phyloP scores from a whole-genome alignment of 2,888 invertebrate genomes.

The Chironomus riparius region DNA sequence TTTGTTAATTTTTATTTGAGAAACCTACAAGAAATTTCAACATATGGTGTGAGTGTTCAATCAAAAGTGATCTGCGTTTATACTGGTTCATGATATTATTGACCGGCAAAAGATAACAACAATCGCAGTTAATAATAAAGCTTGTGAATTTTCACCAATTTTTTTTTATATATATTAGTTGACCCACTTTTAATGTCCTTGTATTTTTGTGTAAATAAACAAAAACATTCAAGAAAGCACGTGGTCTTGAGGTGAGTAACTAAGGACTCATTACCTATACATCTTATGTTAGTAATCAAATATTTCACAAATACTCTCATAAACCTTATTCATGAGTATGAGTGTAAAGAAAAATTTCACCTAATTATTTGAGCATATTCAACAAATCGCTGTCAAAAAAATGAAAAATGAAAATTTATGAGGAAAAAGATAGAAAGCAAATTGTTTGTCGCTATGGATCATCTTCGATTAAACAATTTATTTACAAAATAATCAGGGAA shows the following conservation, averaged over 20 bases:
- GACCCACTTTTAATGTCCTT: background rate
- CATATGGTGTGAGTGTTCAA: no score
- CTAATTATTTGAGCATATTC: background rate
- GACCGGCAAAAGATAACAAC: no score
- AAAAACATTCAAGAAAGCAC: background rate
- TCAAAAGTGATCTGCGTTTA: no score
- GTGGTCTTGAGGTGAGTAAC: background rate
- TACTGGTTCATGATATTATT: no score
- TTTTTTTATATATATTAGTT: background rate
- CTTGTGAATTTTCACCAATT: background rate
- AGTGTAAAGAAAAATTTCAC: no score
- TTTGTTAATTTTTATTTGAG: no score
- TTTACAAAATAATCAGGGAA: background rate
- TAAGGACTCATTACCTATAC: background rate
- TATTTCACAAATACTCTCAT: background rate
- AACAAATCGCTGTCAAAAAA: background rate
- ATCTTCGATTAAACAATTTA: constrained; percentile 19
- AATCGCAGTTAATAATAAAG: background rate
- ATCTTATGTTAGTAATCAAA: background rate
- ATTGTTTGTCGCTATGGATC: constrained; percentile 14
- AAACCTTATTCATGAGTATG: background rate
- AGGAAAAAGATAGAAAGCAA: background rate
- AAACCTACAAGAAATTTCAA: no score
- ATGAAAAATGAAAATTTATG: background rate
- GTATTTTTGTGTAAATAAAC: background rate